phyloP scores from a whole-genome alignment of 2,113 vertebrate species.

The Collichthys lucidus region DNA sequence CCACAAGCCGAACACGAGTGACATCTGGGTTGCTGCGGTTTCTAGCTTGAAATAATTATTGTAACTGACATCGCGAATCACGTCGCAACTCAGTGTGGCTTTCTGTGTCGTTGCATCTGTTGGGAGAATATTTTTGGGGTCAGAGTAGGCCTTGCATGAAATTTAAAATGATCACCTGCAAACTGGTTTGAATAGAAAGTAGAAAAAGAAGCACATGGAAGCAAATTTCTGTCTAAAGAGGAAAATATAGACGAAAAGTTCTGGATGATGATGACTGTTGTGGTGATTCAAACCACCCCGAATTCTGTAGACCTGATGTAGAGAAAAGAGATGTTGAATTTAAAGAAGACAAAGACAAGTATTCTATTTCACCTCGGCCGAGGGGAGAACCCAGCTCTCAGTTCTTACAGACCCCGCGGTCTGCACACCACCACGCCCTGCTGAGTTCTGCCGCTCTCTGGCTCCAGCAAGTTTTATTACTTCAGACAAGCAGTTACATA shows the following conservation, averaged over 20 bases:
- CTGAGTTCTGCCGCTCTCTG: too few relatives aligned
- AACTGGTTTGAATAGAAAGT: not conserved
- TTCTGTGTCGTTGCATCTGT: slow-evolving; percentile 21
- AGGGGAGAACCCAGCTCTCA: too few relatives aligned
- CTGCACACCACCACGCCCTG: too few relatives aligned
- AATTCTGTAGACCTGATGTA: too few relatives aligned
- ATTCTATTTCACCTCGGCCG: too few relatives aligned
- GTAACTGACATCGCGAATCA: slow-evolving; percentile 31
- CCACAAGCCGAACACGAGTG: slow-evolving; percentile 21
- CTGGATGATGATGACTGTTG: not conserved
- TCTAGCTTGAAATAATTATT: slow-evolving; percentile 50
- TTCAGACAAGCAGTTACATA: too few relatives aligned
- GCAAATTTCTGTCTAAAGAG: not conserved
- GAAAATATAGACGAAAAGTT: not conserved
- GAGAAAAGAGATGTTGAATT: too few relatives aligned
- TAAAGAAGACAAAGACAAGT: too few relatives aligned
- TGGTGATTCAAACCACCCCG: too few relatives aligned
- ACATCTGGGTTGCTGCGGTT: slow-evolving; percentile 35
- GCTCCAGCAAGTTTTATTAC: too few relatives aligned
- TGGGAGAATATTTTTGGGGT: slow-evolving; percentile 20
- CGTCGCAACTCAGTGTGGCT: not conserved
- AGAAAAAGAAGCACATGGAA: not conserved
- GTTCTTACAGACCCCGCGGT: too few relatives aligned
- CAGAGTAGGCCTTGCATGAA: slow-evolving; percentile 7
- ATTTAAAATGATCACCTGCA: slow-evolving; percentile 31